These are phyloP conservation scores for Pollimyrus isidori DNA, from an alignment of 2,113 vertebrate species.

Conservation along the genomic window DNA sequence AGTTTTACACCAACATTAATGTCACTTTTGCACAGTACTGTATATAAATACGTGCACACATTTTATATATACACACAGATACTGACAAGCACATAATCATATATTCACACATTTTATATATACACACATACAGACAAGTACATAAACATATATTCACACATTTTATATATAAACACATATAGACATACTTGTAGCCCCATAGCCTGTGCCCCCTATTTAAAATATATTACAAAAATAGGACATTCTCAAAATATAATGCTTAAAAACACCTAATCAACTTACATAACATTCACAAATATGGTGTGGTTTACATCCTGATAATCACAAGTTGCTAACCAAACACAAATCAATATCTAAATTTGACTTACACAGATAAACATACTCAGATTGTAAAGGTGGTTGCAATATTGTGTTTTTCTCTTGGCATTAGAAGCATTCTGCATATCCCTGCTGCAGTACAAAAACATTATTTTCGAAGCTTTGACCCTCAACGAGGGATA, in stretches of 20 bases:
- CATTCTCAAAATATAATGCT: background rate
- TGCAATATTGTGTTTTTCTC: background rate
- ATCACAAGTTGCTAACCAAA: background rate
- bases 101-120: constrained; percentile 17
- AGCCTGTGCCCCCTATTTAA: background rate
- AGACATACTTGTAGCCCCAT: background rate
- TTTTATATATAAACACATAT: constrained; percentile 1
- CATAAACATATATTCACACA: constrained; percentile 26
- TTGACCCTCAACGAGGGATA: background rate
- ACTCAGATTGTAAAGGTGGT: background rate
- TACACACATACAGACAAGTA: constrained; percentile 24
- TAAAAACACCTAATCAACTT: background rate
- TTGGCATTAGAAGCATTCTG: background rate
- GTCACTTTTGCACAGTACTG: too few species aligned
- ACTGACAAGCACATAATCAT: constrained; percentile 29
- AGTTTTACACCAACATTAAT: too few species aligned
- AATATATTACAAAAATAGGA: background rate
- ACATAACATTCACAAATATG: background rate
- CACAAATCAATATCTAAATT: background rate
- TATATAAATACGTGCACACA: background rate
- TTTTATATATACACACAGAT: constrained; percentile 28
- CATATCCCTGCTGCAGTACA: background rate
- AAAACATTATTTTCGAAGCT: background rate
- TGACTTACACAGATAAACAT: background rate
- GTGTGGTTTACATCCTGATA: background rate